Evolutionary conservation across 2,888 invertebrate genomes (phyloP).

Genomic region (Apeira syringaria): DNA sequence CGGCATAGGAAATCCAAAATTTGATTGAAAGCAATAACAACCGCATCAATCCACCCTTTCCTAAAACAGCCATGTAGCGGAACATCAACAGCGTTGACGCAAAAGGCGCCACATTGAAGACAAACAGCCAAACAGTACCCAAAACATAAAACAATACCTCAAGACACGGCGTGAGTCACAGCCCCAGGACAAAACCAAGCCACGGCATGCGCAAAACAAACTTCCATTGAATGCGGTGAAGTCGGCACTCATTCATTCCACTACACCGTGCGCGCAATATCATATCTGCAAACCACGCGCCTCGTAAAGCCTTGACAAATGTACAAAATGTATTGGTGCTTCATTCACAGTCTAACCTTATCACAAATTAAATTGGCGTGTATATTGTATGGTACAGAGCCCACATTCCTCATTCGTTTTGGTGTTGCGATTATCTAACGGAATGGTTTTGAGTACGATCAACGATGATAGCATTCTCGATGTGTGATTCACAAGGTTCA

Average conservation of each 20-base stretch:
- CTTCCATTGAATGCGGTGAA: constrained; percentile 80
- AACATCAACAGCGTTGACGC: constrained; percentile 72
- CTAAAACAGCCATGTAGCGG: constrained; percentile 56
- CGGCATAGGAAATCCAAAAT: neutral
- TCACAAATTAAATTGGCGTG: constrained; percentile 40
- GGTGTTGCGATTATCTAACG: constrained; percentile 48
- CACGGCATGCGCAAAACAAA: constrained; percentile 81
- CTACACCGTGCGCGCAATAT: constrained; percentile 59
- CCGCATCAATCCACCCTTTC: constrained; percentile 70
- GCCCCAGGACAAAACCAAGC: constrained; percentile 79
- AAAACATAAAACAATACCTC: constrained; percentile 74
- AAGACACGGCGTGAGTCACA: constrained; percentile 66
- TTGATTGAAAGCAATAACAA: neutral
- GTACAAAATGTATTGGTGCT: constrained; percentile 70
- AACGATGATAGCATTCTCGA: constrained; percentile 80
- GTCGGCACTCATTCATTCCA: constrained; percentile 83
- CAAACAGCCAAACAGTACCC: constrained; percentile 69
- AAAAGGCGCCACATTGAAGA: constrained; percentile 71
- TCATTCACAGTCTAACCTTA: constrained; percentile 52
- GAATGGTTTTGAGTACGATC: constrained; percentile 38
- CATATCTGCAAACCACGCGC: constrained; percentile 54
- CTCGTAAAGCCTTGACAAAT: constrained; percentile 42
- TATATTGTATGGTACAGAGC: constrained; percentile 66
- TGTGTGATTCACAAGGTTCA: constrained; percentile 64
- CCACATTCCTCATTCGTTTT: constrained; percentile 65